Base-by-base conservation (phyloP, 1,140 invertebrate genomes). In the Geopemphigus sp. region DNA sequence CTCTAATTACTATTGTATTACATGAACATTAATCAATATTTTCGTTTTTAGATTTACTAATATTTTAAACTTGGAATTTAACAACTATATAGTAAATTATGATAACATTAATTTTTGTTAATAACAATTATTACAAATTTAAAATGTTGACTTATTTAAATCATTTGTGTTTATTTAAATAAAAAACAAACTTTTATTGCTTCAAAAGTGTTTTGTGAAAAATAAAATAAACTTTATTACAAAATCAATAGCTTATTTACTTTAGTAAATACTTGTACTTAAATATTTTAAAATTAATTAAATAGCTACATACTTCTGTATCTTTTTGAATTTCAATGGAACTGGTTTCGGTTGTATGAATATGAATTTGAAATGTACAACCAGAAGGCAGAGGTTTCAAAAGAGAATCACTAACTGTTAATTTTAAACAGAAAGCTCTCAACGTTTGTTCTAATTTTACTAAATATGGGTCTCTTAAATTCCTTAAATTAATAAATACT, bases 371-470 rank as follows among this genome's bases (percentile, higher is more conserved):
- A 83, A 90, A 91, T 76, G 87, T 87, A 63, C 84, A 84, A 73
- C 87, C 85, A 61, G 88, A 85, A 10, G 88, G 87, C 15, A 89
- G 82, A 66, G 85, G 83, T 82, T 86, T 86, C 14, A 89, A 85
- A 81, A 87, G 87, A 17, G 85, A 83, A 61, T 84, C 83, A 22
- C 86, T 83, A 80, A 86, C 86, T 3, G 86, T 85, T 63, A 90
- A 81, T 82, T 88, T 88, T 24, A 90, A 84, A 82, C 87, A 89
- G 82, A 90, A 87, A 22, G 87, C 87, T 80, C 88, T 86, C 26
- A 91, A 83, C 81, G 86, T 87, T 83, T 89, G 88, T 84, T 90
- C 89, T 17, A 86, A 86, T 83, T 88, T 87, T 8, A 89, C 84
- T 81, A 89, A 88, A 85, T 89, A 90, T 5, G 89, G 87, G 84